Evolutionary conservation across 2,113 vertebrate species (phyloP).

Genomic region (Halichoerus grypus): DNA sequence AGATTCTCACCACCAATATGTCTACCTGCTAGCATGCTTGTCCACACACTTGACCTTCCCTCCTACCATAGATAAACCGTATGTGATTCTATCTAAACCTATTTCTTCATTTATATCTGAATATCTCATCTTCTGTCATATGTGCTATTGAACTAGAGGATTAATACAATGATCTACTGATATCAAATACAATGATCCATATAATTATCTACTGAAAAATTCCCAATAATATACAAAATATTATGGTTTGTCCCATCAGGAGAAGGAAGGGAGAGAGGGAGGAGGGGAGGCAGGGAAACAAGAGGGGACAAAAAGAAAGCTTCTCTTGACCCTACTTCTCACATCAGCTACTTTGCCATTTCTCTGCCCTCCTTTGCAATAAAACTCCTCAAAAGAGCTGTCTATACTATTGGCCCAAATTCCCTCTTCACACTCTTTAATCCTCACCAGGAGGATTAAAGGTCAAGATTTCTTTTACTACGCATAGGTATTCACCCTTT

Average conservation of each 20-base stretch:
- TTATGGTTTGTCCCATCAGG: background rate
- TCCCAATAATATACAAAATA: background rate
- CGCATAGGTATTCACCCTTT: background rate
- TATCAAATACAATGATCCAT: background rate
- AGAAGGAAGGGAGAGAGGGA: background rate
- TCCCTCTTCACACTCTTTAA: background rate
- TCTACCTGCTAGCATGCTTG: background rate
- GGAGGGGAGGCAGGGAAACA: accelerated
- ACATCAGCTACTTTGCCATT: background rate
- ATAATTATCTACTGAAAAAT: conserved; percentile 26
- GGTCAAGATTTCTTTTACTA: background rate
- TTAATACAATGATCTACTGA: background rate
- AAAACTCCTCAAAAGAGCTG: background rate
- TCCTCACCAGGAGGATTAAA: background rate
- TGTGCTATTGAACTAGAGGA: background rate
- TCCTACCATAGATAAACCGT: background rate
- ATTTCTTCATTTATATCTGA: background rate
- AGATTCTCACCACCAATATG: background rate
- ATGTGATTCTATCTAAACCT: background rate
- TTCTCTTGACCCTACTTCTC: background rate
- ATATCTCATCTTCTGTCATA: background rate
- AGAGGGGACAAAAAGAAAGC: background rate
- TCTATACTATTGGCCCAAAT: background rate
- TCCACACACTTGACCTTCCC: background rate
- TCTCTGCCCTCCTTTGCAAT: background rate